Evolutionary conservation across 2,797 vertebrate species (phyloP).

Genomic region (Gadopsis bispinosus): DNA sequence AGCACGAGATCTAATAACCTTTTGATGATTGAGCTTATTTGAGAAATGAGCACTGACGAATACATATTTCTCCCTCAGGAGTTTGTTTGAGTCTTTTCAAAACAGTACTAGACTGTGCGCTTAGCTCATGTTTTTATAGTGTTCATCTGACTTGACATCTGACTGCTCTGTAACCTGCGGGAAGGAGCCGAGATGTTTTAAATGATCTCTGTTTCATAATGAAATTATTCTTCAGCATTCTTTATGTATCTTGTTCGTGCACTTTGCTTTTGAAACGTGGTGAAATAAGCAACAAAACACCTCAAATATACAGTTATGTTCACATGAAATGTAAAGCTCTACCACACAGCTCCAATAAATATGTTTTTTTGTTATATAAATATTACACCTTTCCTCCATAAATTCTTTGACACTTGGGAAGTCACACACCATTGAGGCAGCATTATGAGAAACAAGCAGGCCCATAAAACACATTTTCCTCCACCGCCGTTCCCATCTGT

Average conservation of each 20-base stretch:
- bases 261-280: too few species aligned
- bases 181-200: neutral
- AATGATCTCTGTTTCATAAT: neutral
- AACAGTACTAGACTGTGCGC: neutral
- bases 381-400: neutral
- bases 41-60: neutral
- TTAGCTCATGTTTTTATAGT: neutral
- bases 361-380: neutral
- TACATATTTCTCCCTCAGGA: neutral
- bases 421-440: neutral
- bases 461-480: neutral
- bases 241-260: too few species aligned
- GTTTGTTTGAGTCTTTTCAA: neutral
- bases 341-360: too few species aligned
- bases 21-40: neutral
- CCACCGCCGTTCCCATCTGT: slow-evolving; percentile 22
- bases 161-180: neutral
- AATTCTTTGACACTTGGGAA: neutral
- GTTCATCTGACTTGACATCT: neutral
- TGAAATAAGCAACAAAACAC: too few species aligned
- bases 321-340: too few species aligned
- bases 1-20: neutral
- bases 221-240: neutral
- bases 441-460: neutral
- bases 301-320: too few species aligned